These are phyloP conservation scores for Aleiodes alternator DNA, from an alignment of 2,888 invertebrate genomes.

Conservation along the genomic window DNA sequence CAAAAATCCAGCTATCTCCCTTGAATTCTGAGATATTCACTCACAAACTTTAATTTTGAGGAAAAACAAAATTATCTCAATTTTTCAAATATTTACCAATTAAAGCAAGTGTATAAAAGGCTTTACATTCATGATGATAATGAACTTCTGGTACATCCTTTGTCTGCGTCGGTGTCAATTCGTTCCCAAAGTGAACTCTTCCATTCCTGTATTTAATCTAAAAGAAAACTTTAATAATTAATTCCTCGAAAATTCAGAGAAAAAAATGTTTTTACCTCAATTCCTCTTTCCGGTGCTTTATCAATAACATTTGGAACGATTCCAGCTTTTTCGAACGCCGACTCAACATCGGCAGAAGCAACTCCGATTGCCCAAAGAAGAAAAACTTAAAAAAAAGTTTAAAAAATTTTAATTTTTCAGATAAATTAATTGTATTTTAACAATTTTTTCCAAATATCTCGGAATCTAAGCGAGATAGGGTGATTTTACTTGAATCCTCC, in stretches of 20 bases:
- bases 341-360: slow-evolving; percentile 64
- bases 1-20: no score
- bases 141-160: slow-evolving; percentile 70
- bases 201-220: slow-evolving; percentile 70
- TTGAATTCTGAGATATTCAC: no score
- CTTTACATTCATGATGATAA: slow-evolving; percentile 72
- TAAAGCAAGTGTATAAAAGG: slow-evolving; percentile 71
- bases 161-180: slow-evolving; percentile 68
- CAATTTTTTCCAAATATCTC: no score
- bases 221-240: background rate
- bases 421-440: no score
- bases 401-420: no score
- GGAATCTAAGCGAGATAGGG: no score
- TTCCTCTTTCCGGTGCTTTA: slow-evolving; percentile 58
- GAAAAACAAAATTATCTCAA: background rate
- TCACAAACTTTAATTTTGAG: no score
- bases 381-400: slow-evolving; percentile 60
- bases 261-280: background rate
- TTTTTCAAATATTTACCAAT: slow-evolving; percentile 62
- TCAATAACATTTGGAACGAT: slow-evolving; percentile 70
- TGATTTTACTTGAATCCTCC: no score
- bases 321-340: slow-evolving; percentile 66
- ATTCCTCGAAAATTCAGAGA: background rate
- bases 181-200: slow-evolving; percentile 67
- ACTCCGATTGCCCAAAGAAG: slow-evolving; percentile 58